Percentiles rank a stretch among this genome's conserved stretches.
Conservation (phyloP, 2,888 invertebrate genomes). For the Drosophila mimica region DNA sequence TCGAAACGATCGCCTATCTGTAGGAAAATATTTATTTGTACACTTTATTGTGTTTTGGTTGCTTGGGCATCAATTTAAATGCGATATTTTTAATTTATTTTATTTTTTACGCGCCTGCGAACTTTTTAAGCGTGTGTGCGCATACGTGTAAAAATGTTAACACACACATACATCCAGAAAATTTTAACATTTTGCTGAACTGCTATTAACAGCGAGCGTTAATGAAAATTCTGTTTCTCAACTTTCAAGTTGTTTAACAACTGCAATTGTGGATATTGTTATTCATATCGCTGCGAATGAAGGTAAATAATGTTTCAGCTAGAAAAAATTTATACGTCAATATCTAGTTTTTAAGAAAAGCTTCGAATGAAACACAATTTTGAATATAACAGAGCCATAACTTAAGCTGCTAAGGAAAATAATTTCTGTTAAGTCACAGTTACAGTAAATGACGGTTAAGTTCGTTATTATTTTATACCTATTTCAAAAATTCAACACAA, state of each 20-base stretch:
- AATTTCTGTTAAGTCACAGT: constrained; percentile 23
- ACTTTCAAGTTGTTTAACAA: background rate
- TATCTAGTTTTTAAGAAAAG: background rate
- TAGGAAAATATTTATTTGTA: constrained; percentile 54
- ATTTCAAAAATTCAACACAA: background rate
- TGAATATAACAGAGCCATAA: constrained; percentile 43
- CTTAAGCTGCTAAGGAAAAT: background rate
- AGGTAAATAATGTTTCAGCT: background rate
- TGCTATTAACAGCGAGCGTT: constrained; percentile 39
- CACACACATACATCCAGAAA: constrained; percentile 30
- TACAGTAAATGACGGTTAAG: constrained; percentile 13
- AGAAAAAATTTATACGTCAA: background rate
- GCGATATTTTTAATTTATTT: constrained; percentile 57
- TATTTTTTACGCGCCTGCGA: constrained; percentile 82
- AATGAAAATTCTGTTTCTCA: background rate
- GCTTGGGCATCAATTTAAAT: constrained; percentile 67
- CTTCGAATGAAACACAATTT: background rate
- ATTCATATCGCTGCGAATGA: background rate
- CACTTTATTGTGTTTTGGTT: constrained; percentile 69
- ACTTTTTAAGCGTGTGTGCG: constrained; percentile 61
- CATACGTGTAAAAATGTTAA: constrained; percentile 56
- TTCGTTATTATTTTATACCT: background rate
- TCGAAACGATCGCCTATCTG: constrained; percentile 50
- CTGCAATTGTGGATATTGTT: no score
- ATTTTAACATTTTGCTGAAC: constrained; percentile 55